phyloP scores from a whole-genome alignment of 2,888 invertebrate species.

The Dinocampus coccinellae region DNA sequence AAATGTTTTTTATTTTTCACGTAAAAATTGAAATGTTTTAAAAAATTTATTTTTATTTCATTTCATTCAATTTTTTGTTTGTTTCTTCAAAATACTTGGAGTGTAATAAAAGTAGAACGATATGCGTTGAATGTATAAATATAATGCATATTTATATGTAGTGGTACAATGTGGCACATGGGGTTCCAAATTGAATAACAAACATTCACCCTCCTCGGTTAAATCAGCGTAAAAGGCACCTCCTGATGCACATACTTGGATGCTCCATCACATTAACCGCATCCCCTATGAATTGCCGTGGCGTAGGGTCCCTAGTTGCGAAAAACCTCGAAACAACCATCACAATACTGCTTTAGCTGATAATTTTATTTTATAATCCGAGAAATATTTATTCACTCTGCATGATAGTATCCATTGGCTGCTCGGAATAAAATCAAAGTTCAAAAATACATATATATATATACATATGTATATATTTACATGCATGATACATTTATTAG shows the following conservation, averaged over 20 bases:
- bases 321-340: constrained; percentile 36
- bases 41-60: too few species aligned
- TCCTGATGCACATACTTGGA: constrained; percentile 55
- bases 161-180: constrained; percentile 50
- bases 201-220: constrained; percentile 65
- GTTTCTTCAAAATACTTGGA: too few species aligned
- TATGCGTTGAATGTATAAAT: too few species aligned
- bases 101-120: too few species aligned
- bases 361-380: constrained; percentile 65
- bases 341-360: constrained; percentile 60
- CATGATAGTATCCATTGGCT: neutral
- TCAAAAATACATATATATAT: too few species aligned
- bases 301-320: constrained; percentile 39
- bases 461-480: too few species aligned
- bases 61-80: too few species aligned
- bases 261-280: constrained; percentile 61
- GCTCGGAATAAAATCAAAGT: neutral
- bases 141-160: constrained; percentile 39
- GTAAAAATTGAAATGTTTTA: too few species aligned
- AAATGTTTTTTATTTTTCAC: too few species aligned
- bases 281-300: constrained; percentile 59
- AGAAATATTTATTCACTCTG: constrained; percentile 62
- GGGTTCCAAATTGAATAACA: constrained; percentile 66
- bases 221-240: constrained; percentile 62
- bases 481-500: too few species aligned